Conservation (phyloP, 2,113 vertebrate species). For the Passer domesticus region DNA sequence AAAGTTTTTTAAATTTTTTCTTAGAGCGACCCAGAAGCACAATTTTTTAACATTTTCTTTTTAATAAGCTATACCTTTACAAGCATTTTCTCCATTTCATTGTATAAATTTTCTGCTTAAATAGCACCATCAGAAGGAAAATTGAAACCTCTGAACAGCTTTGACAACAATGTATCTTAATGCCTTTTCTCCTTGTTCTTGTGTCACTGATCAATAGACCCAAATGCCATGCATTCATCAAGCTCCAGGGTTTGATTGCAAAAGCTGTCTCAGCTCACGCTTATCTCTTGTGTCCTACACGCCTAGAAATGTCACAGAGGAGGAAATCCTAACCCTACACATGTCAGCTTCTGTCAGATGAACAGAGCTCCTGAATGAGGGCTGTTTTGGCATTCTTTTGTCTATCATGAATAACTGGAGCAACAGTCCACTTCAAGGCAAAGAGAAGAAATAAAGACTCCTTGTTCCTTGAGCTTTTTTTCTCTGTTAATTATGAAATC, state of each 20-base stretch:
- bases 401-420: background rate
- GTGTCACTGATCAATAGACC: constrained; percentile 82
- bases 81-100: background rate
- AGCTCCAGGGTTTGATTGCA: constrained; percentile 52
- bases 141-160: constrained; percentile 55
- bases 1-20: background rate
- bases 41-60: background rate
- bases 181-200: constrained; percentile 71
- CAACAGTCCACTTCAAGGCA: background rate
- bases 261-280: constrained; percentile 57
- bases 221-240: constrained; percentile 83
- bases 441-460: constrained; percentile 10
- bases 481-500: constrained; percentile 61
- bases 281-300: constrained; percentile 62
- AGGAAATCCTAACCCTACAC: constrained; percentile 68
- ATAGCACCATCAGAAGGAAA: constrained; percentile 7
- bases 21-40: background rate
- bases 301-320: constrained; percentile 70
- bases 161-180: constrained; percentile 79
- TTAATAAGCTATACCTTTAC: background rate
- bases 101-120: background rate
- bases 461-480: background rate
- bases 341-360: constrained; percentile 52
- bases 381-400: background rate
- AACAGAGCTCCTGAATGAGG: background rate